Percentiles rank a stretch among this genome's conserved stretches.
These are phyloP conservation scores for Cosmopolites sordidus DNA, from an alignment of 2,888 invertebrate species.

Conservation along the genomic window DNA sequence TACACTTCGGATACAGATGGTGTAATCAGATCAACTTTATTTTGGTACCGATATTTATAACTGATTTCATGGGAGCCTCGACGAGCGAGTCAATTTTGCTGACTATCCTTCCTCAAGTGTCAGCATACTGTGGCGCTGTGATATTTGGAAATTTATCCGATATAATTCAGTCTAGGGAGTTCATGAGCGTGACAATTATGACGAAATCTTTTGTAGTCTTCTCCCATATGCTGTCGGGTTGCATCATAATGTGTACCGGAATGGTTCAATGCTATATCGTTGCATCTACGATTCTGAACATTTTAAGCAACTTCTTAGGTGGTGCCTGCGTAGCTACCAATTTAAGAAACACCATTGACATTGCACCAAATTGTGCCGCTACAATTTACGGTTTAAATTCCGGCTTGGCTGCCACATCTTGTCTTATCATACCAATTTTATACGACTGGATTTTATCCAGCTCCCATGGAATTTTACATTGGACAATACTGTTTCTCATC, in stretches of 20 bases:
- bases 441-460: constrained; percentile 5
- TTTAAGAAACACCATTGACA: constrained; percentile 35
- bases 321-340: constrained; percentile 34
- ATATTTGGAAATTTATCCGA: constrained; percentile 20
- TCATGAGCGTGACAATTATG: constrained; percentile 6
- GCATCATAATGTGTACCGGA: constrained; percentile 42
- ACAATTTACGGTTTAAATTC: constrained; percentile 35
- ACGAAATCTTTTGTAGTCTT: constrained; percentile 16
- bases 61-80: constrained; percentile 14
- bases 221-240: constrained; percentile 53
- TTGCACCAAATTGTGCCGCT: constrained; percentile 37
- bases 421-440: constrained; percentile 29
- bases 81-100: constrained; percentile 8
- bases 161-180: constrained; percentile 7
- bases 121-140: constrained; percentile 7
- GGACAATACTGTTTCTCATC: constrained; percentile 46
- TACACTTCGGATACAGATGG: constrained; percentile 14
- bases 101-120: constrained; percentile 12
- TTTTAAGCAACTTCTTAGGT: constrained; percentile 31
- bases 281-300: constrained; percentile 28
- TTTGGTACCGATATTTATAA: constrained; percentile 13
- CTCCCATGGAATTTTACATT: constrained; percentile 28
- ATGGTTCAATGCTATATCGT: constrained; percentile 29
- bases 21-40: constrained; percentile 11
- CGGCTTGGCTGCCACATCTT: constrained; percentile 32